Base-by-base conservation (phyloP, 1,140 invertebrate species). In the Pollicipes pollicipes region DNA sequence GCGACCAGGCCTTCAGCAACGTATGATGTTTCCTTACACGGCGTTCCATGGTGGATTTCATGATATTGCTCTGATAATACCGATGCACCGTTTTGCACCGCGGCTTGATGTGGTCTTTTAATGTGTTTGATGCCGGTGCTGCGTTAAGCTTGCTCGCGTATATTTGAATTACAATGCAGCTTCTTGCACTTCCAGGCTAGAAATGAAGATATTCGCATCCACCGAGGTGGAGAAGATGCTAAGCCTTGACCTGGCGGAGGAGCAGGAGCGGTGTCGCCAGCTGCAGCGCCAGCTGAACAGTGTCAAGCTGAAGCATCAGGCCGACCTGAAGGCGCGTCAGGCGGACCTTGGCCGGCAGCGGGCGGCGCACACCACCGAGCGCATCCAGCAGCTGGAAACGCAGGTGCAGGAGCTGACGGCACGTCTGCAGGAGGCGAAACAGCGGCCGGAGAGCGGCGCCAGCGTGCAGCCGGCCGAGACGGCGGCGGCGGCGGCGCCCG, bases 201-300 rank as follows among this genome's bases (percentile, higher is more conserved):
- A 78, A 66, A 76, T 77, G 58, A 77, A 77, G 67, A 71, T 79
- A 70, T 71, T 71, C 30, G 74, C 76, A 29, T 72, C 76, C 24
- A 70, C 75, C 58, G 75, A 78, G 68, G 77, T 76, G 74, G 77
- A 77, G 68, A 71, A 72, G 30, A 69, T 75, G 58, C 66, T 75
- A 30, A 75, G 75, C 45, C 72, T 73, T 16, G 74, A 73, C 0
- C 64, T 75, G 17, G 71, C 73, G 24, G 73, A 75, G 31, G 75
- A 75, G 63, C 75, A 75, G 68, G 75, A 75, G 45, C 73, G 74
- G 35, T 73, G 72, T 31, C 68, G 73, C 30, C 72, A 74, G 45
- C 73, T 75, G 4, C 75, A 75, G 17, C 64, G 64, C 3, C 64
- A 66, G 28, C 64, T 66, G 17, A 66, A 66, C 64, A 66, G 64